A percentile compares a stretch with the other conserved stretches of the same genome.
Conservation (phyloP, 2,113 vertebrate genomes). For the Ciconia stormi region DNA sequence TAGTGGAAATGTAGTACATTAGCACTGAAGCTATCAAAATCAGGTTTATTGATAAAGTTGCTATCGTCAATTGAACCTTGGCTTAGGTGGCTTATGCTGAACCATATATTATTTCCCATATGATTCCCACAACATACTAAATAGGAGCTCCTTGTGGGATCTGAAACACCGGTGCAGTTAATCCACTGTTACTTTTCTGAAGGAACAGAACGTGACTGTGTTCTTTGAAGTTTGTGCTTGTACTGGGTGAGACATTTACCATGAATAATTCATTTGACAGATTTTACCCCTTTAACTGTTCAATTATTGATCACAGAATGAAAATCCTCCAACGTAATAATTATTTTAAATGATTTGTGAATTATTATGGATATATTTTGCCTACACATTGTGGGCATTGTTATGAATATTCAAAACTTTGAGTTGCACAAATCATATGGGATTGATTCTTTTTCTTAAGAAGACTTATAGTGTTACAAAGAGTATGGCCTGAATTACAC, state of each 20-base stretch:
- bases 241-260: background rate
- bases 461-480: background rate
- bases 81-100: accelerated
- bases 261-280: constrained; percentile 54
- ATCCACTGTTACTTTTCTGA: background rate
- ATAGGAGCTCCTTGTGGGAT: background rate
- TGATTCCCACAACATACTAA: background rate
- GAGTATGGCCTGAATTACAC: background rate
- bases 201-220: background rate
- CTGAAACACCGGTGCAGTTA: background rate
- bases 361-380: constrained; percentile 37
- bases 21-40: background rate
- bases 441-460: background rate
- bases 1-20: background rate
- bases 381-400: background rate
- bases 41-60: background rate
- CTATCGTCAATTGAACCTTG: accelerated
- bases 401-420: constrained; percentile 51
- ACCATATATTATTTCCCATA: accelerated
- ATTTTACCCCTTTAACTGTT: constrained; percentile 53
- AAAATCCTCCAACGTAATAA: constrained; percentile 29
- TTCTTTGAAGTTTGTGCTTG: constrained; percentile 40
- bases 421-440: background rate
- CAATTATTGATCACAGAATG: constrained; percentile 64
- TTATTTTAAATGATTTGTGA: constrained; percentile 57